phyloP scores from a whole-genome alignment of 2,888 invertebrate genomes.

The Oscheius sp. region DNA sequence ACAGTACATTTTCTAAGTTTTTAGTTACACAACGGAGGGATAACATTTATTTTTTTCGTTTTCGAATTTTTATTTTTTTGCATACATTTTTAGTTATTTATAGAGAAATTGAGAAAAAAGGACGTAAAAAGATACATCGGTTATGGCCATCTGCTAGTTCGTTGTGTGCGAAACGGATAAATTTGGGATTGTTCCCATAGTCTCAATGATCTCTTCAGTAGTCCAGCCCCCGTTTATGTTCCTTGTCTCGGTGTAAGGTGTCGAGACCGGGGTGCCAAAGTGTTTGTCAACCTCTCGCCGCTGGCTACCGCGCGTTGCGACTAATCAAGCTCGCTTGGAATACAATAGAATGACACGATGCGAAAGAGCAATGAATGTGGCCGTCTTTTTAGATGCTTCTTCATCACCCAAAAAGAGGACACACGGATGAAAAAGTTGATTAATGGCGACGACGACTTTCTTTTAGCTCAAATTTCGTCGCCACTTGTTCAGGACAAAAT shows the following conservation, averaged over 20 bases:
- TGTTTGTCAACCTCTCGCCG: constrained; percentile 8
- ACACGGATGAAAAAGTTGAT: too few species aligned
- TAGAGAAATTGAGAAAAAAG: too few species aligned
- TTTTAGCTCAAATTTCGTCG: too few species aligned
- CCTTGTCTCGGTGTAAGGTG: constrained; percentile 14
- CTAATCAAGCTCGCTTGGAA: not conserved
- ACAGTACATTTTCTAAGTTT: too few species aligned
- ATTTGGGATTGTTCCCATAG: too few species aligned
- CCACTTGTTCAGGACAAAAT: not conserved
- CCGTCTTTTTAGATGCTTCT: not conserved
- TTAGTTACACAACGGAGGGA: too few species aligned
- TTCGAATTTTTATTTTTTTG: not conserved
- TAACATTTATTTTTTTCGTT: not conserved
- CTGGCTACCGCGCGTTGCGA: constrained; percentile 2
- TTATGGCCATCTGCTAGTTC: too few species aligned
- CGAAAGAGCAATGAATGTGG: not conserved
- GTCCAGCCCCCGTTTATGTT: too few species aligned
- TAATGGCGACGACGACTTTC: too few species aligned
- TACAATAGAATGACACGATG: not conserved
- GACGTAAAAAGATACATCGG: too few species aligned
- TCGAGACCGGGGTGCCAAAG: constrained; percentile 15
- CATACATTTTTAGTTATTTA: not conserved
- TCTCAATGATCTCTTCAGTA: too few species aligned
- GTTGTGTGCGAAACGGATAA: too few species aligned
- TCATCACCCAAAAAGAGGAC: not conserved